These are phyloP conservation scores for Falco columbarius DNA, from an alignment of 2,797 vertebrate genomes.

Conservation along the genomic window DNA sequence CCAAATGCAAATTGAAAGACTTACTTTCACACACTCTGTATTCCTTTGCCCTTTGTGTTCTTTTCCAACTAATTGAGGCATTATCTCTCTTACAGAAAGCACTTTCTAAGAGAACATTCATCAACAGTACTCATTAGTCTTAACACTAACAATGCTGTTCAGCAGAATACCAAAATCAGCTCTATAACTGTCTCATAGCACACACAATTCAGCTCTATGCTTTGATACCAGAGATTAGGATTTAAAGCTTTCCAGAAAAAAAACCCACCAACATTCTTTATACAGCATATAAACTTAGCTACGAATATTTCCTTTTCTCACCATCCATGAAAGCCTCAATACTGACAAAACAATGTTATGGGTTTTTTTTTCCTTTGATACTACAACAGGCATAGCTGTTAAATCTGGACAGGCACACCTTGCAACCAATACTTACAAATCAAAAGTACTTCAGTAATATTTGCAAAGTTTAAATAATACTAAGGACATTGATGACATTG, in stretches of 20 bases:
- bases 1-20: slow-evolving; percentile 74
- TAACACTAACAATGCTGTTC: slow-evolving; percentile 73
- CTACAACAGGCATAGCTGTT: neutral
- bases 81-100: slow-evolving; percentile 69
- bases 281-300: neutral
- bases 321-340: neutral
- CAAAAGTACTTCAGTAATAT: neutral
- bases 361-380: neutral
- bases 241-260: slow-evolving; percentile 10
- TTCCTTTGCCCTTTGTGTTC: slow-evolving; percentile 72
- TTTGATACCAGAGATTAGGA: neutral
- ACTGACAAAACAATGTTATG: neutral
- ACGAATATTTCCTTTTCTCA: slow-evolving; percentile 19
- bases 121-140: slow-evolving; percentile 74
- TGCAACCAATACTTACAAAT: neutral
- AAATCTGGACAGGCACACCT: neutral
- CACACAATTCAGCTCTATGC: slow-evolving; percentile 27
- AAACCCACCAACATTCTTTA: neutral
- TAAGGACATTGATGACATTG: neutral
- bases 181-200: slow-evolving; percentile 55
- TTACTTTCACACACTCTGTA: slow-evolving; percentile 68
- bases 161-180: slow-evolving; percentile 69
- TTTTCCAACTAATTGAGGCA: slow-evolving; percentile 78
- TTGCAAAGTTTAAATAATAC: neutral
- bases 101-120: slow-evolving; percentile 71